These are phyloP conservation scores for Norana najaformis DNA, from an alignment of 2,888 invertebrate genomes.

Conservation along the genomic window DNA sequence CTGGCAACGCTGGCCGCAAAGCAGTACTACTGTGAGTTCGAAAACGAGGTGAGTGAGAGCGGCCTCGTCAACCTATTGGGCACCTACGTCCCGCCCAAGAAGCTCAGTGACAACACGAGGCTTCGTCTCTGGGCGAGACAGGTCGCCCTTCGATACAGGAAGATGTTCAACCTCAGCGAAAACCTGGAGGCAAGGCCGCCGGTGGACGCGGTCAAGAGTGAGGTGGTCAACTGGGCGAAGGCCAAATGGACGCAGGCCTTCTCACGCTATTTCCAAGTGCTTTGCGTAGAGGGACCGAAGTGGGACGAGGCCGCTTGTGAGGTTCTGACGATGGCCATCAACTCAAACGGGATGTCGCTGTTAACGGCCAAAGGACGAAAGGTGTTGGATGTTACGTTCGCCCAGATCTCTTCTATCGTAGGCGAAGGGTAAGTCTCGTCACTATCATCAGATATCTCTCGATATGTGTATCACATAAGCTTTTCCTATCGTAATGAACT, in stretches of 20 bases:
- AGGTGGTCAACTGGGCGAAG: slow-evolving; percentile 22
- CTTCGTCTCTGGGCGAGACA: slow-evolving; percentile 20
- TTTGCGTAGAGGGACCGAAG: neutral
- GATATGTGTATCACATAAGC: too few relatives aligned
- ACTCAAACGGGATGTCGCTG: slow-evolving; percentile 1
- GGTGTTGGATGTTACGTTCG: slow-evolving; percentile 14
- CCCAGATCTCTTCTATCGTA: slow-evolving; percentile 22
- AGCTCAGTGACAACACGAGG: neutral
- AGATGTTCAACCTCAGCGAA: slow-evolving; percentile 28
- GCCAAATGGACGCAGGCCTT: slow-evolving; percentile 14
- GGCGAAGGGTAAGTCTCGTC: neutral
- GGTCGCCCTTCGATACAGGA: slow-evolving; percentile 29
- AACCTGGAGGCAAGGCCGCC: neutral
- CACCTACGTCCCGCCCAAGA: slow-evolving; percentile 8
- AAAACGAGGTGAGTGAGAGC: slow-evolving; percentile 36
- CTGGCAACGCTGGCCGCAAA: slow-evolving; percentile 41
- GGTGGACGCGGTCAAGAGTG: slow-evolving; percentile 27
- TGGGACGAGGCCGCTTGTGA: neutral
- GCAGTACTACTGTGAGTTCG: slow-evolving; percentile 44
- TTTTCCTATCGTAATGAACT: too few relatives aligned
- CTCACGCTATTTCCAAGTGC: slow-evolving; percentile 17
- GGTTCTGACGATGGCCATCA: neutral
- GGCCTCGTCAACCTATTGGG: slow-evolving; percentile 31
- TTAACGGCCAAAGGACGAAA: slow-evolving; percentile 6
- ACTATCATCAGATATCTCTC: neutral